Evolutionary conservation across 2,797 vertebrate species (phyloP), one percentile per base, ranked within the genome.

Genomic region (Hipposideros larvatus): DNA sequence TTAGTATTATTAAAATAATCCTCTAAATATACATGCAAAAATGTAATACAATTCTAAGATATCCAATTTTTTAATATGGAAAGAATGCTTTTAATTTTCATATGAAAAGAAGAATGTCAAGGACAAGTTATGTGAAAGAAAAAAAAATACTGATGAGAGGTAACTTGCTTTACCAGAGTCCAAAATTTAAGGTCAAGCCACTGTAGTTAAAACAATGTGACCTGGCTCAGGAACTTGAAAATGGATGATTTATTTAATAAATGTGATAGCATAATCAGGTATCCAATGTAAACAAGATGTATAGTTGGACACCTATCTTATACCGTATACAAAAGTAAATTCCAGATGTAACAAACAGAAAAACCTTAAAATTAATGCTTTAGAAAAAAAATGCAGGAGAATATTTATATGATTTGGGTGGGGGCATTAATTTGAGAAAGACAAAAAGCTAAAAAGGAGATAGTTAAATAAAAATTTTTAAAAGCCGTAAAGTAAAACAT

Each of bases 1-100:
- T 93, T 85, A 91, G 84, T 92, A 91, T 83, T 71, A 77, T 77
- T 96, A 92, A 95, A 75, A 48, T 92, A 48, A 24, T 71, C 34
- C n/a, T 90, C 70, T 34, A 96, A 94, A 83, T 19, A 92, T 26
- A 34, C 83, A 94, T 66, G 8, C 31, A 87, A 95, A 95, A 95
- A 86, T 93, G 46, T 86, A 94, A 88, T 63, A 59, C 2, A 94
- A 71, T 77, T 92, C 22, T 61, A 94, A 83, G 48, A 71, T 24
- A 91, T 66, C 28, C 16, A 73, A 22, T 61, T 61, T 24, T 90
- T 65, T 28, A 89, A 79, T 43, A 34, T 83, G 24, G 85, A 96
- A 78, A 92, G 75, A 83, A 57, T 65, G 15, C 4, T 86, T 83
- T 87, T 34, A 73, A 71, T 89, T 96, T 95, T 94, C 41, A 87